A percentile compares a stretch with the other conserved stretches of the same genome.
These are phyloP conservation scores for Heteromurus nitidus DNA, from an alignment of 2,888 invertebrate genomes.

Conservation along the genomic window DNA sequence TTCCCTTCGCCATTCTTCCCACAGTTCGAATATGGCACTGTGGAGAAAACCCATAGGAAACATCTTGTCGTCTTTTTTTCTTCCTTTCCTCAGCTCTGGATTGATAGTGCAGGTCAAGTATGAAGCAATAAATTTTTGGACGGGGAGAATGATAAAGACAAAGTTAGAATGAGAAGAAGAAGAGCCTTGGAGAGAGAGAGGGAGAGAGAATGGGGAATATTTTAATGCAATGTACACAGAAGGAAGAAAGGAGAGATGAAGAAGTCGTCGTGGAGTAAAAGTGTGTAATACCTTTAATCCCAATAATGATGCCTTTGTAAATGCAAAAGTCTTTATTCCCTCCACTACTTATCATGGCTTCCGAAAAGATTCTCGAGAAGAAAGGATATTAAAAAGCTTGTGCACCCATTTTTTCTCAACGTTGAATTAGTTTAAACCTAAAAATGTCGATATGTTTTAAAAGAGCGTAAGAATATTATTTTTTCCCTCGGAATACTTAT, in stretches of 20 bases:
- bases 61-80: constrained; percentile 35
- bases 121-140: constrained; percentile 53
- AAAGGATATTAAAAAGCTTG: constrained; percentile 8
- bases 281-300: constrained; percentile 58
- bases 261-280: too few relatives aligned
- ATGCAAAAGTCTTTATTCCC: not conserved
- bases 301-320: constrained; percentile 60
- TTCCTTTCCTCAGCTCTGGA: too few relatives aligned
- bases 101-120: constrained; percentile 60
- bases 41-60: not conserved
- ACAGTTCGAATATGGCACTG: too few relatives aligned
- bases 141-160: constrained; percentile 36
- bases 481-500: not conserved
- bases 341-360: not conserved
- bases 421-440: not conserved
- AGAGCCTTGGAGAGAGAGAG: not conserved
- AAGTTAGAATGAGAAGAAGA: not conserved
- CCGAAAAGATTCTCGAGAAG: not conserved
- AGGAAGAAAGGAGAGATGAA: too few relatives aligned
- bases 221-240: constrained; percentile 13
- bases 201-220: constrained; percentile 3
- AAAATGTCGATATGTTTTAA: not conserved
- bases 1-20: too few relatives aligned
- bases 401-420: too few relatives aligned
- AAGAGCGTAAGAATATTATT: not conserved